Evolutionary conservation across 2,113 vertebrate species (phyloP).

Genomic region (Meriones unguiculatus): DNA sequence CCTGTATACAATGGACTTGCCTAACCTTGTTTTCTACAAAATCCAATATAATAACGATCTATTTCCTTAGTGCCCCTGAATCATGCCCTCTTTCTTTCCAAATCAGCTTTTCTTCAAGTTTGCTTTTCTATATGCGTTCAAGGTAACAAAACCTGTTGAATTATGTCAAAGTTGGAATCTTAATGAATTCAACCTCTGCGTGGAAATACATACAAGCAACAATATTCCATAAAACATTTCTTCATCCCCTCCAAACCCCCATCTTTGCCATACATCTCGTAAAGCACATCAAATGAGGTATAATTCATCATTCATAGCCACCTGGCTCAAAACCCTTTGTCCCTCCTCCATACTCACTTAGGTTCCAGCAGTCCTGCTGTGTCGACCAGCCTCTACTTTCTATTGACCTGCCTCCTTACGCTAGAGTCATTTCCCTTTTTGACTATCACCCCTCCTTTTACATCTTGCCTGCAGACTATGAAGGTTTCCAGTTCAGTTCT

Average conservation of each 20-base stretch:
- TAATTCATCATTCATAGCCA: neutral
- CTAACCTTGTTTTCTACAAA: neutral
- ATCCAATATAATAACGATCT: neutral
- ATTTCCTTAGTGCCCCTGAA: neutral
- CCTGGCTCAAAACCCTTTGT: neutral
- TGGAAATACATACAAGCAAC: slow-evolving; percentile 11
- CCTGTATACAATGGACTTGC: neutral
- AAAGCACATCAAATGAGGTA: neutral
- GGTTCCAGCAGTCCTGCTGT: fast-evolving
- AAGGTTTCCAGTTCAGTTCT: neutral
- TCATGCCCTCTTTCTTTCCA: slow-evolving; percentile 3
- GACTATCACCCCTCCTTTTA: neutral
- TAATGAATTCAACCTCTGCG: neutral
- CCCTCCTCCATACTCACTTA: too few relatives aligned
- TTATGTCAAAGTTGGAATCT: neutral
- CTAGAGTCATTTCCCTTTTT: neutral
- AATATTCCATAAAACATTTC: neutral
- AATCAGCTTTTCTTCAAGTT: neutral
- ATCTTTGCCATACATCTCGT: neutral
- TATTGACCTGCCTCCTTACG: neutral
- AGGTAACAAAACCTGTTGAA: neutral
- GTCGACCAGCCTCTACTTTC: neutral
- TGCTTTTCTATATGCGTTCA: neutral
- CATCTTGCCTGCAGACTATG: neutral
- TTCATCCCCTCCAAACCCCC: fast-evolving